phyloP scores from a whole-genome alignment of 2,113 vertebrate genomes.

The human region DNA sequence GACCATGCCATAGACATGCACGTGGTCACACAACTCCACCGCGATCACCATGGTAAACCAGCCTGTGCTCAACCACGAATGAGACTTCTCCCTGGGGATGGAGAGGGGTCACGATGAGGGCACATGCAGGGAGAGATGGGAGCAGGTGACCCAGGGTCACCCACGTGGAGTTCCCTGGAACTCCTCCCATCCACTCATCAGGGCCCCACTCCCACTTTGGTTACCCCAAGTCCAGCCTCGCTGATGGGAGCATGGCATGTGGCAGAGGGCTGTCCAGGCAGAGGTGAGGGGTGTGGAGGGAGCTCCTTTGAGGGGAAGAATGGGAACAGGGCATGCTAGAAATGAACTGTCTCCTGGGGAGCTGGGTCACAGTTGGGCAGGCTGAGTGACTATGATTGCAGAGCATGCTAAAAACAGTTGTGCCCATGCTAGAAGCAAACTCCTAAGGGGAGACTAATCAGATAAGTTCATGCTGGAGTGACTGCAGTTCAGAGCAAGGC shows the following conservation, averaged over 20 bases:
- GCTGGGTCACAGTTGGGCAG: background rate
- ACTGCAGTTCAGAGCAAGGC: background rate
- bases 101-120: background rate
- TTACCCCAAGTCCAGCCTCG: background rate
- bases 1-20: slow-evolving; percentile 98
- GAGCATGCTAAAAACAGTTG: background rate
- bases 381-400: background rate
- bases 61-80: slow-evolving; percentile 97
- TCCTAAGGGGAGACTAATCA: background rate
- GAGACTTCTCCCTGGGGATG: slow-evolving; percentile 90
- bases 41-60: slow-evolving; percentile 99
- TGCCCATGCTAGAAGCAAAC: background rate
- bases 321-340: background rate
- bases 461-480: background rate
- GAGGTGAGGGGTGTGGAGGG: background rate
- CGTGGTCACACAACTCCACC: slow-evolving; percentile 93
- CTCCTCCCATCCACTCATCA: accelerated
- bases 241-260: background rate
- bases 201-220: background rate
- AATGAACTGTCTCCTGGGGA: background rate
- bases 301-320: background rate
- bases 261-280: background rate
- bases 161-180: accelerated
- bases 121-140: background rate
- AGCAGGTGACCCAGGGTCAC: background rate